Evolutionary conservation across 64 coral and sea anemone species (phyloP), one percentile per base, ranked within the genome.

Genomic region (Cladopsammia gracilis): DNA sequence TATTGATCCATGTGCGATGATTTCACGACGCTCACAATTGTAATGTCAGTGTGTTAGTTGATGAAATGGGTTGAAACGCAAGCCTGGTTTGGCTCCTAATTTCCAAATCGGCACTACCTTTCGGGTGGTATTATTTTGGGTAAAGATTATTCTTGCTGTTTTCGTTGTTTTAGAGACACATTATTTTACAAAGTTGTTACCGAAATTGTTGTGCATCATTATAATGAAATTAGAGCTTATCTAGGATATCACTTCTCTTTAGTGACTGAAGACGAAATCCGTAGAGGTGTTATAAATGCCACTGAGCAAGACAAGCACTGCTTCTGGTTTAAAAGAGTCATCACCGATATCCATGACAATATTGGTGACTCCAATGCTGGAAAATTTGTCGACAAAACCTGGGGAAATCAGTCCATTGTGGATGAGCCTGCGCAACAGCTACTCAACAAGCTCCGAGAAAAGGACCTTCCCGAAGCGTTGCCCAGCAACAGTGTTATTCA

Each of bases 251-350:
- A 23, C 2, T 73, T 76, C 65, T 4, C 25, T 85, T 52, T 89
- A 99, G 98, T 99, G 14, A 99, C 94, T 16, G 98, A 99, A 93
- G 98, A 99, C 58, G 98, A 99, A 85, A 96, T 99, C 88, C 94
- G 98, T 3, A 92, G 94, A 48, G 98, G 98, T 3, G 66, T 99
- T 6, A 92, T 99, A 22, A 91, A 87, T 48, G 88, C 94, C 14
- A 81, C 48, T 3, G 59, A 71, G 68, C 76, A 81, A 50, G 69
- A 84, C 9, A 96, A 94, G 24, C 98, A 94, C 62, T 96, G 94
- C 23, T 78, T 99, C 52, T 99, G 98, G 98, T 99, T 99, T 26
- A 99, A 94, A 53, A 70, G 98, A 12, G 92, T 93, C 10, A 99
- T 99, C 25, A 89, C 88, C 0, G 67, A 99, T 47, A 45, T 99